Percentiles rank a stretch among this genome's conserved stretches.
Evolutionary conservation across 2,888 invertebrate genomes (phyloP).

Genomic region (Agrilus mali): DNA sequence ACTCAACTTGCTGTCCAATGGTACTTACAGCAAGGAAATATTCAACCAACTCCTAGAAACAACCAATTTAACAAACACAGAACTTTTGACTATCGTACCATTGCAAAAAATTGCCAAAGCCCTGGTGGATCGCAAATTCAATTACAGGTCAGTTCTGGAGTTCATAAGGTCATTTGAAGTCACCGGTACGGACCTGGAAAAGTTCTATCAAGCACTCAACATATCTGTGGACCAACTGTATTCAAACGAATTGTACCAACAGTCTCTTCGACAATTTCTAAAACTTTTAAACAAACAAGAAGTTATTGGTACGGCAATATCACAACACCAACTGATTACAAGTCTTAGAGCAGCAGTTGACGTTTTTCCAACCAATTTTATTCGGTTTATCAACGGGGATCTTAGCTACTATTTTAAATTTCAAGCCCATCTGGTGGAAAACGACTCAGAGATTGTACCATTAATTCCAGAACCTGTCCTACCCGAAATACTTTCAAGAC

Average conservation of each 20-base stretch:
- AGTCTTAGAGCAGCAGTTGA: constrained; percentile 2
- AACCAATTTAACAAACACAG: constrained; percentile 5
- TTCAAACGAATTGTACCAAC: constrained; percentile 5
- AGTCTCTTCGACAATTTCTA: constrained; percentile 6
- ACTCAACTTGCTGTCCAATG: constrained; percentile 7
- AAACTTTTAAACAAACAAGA: constrained; percentile 7
- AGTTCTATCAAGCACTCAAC: constrained; percentile 6
- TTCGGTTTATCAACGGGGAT: no score
- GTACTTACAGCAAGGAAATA: constrained; percentile 9
- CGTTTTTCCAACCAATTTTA: no score
- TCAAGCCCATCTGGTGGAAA: no score
- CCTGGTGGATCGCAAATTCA: not conserved
- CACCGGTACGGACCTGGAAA: constrained; percentile 2
- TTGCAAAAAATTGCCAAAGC: constrained; percentile 3
- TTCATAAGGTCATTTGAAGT: constrained; percentile 5
- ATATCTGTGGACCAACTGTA: constrained; percentile 5
- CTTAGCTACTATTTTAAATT: no score
- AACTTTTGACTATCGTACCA: constrained; percentile 6
- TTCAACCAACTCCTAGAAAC: constrained; percentile 4
- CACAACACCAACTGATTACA: constrained; percentile 7
- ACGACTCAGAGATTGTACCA: no score
- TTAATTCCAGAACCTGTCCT: no score
- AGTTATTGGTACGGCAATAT: constrained; percentile 7
- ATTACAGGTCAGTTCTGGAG: not conserved
- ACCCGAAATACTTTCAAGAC: no score